Base-by-base conservation (phyloP, 2,888 invertebrate species). In the Drosophila neonasuta region DNA sequence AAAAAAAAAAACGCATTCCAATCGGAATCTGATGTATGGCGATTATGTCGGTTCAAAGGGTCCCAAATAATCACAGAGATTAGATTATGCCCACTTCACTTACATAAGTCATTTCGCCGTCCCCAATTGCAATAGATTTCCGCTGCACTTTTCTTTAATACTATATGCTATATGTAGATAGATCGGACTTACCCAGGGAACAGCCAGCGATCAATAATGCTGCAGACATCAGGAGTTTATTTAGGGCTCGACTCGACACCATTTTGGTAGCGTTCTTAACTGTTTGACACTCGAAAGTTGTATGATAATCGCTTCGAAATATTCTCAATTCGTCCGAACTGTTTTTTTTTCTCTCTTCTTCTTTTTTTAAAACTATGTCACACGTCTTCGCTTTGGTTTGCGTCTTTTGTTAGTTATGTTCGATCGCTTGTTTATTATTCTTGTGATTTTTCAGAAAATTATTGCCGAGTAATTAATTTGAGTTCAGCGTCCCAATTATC, bases 381-480 rank as follows among this genome's bases (percentile, higher is more conserved):
- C 86, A 78, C 79, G 75, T 64, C 50, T 54, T 46, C 45, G 55
- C 55, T 55, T 45, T 24, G 45, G 54, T 32, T 49, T 11, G 48
- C 49, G 48, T 48, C 41, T 30, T 56, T 58, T 24, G 15, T 45
- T 44, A 11, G n/a, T 49, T 29, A 51, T 64, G 63, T 65, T 45
- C 65, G 32, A 61, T 63, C 24, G 66, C 65, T 72, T 77, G 67
- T 68, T 82, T 80, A 57, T 75, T 83, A 62, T 80, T 83, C 65
- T 74, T 73, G 65, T 71, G 68, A 59, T 68, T 74, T 71, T 52
- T 42, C 66, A 67, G 50, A 72, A 71, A 71, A 77, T 84, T 85
- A 68, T 63, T 83, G 81, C 54, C 84, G 84, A 80, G 86, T 82
- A 86, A 82, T 82, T 80, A 72, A 70, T 75, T 75, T 60, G 64